These are phyloP conservation scores for Meiosimyza platycephala DNA, from an alignment of 2,888 invertebrate species.

Conservation along the genomic window DNA sequence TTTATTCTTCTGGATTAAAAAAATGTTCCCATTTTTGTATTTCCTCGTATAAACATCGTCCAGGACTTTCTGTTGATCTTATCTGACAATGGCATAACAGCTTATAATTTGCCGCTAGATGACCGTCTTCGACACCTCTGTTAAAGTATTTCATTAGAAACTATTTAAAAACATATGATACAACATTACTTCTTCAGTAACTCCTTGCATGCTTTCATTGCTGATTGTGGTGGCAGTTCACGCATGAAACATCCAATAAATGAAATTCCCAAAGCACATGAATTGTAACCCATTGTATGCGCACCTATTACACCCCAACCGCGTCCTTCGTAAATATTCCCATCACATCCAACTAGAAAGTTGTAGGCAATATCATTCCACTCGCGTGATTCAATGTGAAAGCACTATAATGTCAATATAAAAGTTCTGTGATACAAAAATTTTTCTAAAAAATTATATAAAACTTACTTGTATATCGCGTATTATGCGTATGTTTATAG, in stretches of 20 bases:
- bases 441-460: not conserved
- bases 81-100: constrained; percentile 71
- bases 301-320: constrained; percentile 71
- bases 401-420: constrained; percentile 55
- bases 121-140: constrained; percentile 68
- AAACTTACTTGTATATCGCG: constrained; percentile 67
- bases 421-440: constrained; percentile 3
- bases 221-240: constrained; percentile 65
- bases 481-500: constrained; percentile 67
- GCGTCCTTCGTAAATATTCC: constrained; percentile 71
- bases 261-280: constrained; percentile 68
- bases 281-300: constrained; percentile 70
- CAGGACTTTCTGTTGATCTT: constrained; percentile 70
- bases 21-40: constrained; percentile 71
- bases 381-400: constrained; percentile 69
- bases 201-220: constrained; percentile 66
- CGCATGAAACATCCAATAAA: constrained; percentile 70
- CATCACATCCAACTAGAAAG: constrained; percentile 72
- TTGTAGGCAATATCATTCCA: constrained; percentile 71
- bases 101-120: constrained; percentile 68
- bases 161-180: not conserved
- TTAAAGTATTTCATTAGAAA: constrained; percentile 34
- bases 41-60: constrained; percentile 68
- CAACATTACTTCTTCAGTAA: constrained; percentile 60
- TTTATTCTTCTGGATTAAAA: constrained; percentile 41